Evolutionary conservation across 2,113 vertebrate species (phyloP).

Genomic region (Pteruthius melanotis): DNA sequence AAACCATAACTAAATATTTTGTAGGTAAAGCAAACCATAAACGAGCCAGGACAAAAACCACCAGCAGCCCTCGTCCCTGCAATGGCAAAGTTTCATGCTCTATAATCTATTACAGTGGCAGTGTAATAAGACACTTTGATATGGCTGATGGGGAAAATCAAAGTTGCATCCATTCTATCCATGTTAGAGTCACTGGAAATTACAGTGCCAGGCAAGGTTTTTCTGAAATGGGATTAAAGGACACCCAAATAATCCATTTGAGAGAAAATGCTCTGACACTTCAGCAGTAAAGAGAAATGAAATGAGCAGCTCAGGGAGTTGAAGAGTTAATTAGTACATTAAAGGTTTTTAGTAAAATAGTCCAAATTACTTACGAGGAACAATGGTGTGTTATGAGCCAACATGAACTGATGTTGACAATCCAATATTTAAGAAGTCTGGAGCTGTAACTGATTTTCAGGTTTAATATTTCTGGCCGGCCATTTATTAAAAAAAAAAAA

Average conservation of each 20-base stretch:
- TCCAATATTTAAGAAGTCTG: background rate
- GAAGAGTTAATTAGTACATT: constrained; percentile 57
- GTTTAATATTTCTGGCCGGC: background rate
- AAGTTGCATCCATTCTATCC: constrained; percentile 23
- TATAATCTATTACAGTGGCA: constrained; percentile 2
- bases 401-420: background rate
- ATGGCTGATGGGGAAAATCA: constrained; percentile 35
- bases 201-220: background rate
- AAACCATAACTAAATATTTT: constrained; percentile 40
- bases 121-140: constrained; percentile 38
- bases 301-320: background rate
- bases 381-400: background rate
- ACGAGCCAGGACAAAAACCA: background rate
- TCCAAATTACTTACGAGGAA: background rate
- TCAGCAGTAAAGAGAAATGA: constrained; percentile 22
- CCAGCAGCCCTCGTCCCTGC: background rate
- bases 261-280: constrained; percentile 55
- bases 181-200: constrained; percentile 22
- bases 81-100: background rate
- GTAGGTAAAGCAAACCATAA: constrained; percentile 31
- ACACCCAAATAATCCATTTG: constrained; percentile 56
- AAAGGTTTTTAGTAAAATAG: background rate
- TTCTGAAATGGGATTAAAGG: constrained; percentile 67
- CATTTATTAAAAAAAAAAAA: background rate
- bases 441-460: background rate